These are phyloP conservation scores for Triplophysa tibetana DNA, from an alignment of 2,113 vertebrate species.

Conservation along the genomic window DNA sequence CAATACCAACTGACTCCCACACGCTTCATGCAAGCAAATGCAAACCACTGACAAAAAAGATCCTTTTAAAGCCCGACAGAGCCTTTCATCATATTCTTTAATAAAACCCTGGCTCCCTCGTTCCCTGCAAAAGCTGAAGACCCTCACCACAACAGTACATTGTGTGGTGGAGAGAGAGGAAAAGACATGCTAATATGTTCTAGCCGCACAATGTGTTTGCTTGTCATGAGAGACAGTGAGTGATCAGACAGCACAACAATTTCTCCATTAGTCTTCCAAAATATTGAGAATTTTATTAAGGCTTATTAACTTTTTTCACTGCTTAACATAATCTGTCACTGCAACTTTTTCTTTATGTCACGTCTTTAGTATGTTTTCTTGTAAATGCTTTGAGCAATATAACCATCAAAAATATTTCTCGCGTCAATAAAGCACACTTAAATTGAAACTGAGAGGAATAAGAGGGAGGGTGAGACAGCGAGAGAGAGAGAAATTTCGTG, in stretches of 20 bases:
- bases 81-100: conserved; percentile 11
- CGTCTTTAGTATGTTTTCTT: too few species aligned
- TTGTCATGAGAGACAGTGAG: too few species aligned
- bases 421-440: too few species aligned
- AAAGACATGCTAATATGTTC: neutral
- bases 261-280: too few species aligned
- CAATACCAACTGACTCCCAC: neutral
- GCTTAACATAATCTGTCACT: too few species aligned
- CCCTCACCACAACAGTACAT: conserved; percentile 15
- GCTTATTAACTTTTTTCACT: too few species aligned
- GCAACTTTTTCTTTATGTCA: too few species aligned
- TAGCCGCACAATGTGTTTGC: too few species aligned
- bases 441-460: neutral
- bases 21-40: conserved; percentile 3
- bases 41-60: conserved; percentile 4
- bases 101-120: conserved; percentile 2
- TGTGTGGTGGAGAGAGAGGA: neutral
- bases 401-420: too few species aligned
- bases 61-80: neutral
- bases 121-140: conserved; percentile 8
- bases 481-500: conserved; percentile 44
- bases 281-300: too few species aligned
- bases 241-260: too few species aligned
- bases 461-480: neutral
- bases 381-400: too few species aligned